These are phyloP conservation scores for Ectemnius lituratus DNA, from an alignment of 2,888 invertebrate genomes.

Conservation along the genomic window DNA sequence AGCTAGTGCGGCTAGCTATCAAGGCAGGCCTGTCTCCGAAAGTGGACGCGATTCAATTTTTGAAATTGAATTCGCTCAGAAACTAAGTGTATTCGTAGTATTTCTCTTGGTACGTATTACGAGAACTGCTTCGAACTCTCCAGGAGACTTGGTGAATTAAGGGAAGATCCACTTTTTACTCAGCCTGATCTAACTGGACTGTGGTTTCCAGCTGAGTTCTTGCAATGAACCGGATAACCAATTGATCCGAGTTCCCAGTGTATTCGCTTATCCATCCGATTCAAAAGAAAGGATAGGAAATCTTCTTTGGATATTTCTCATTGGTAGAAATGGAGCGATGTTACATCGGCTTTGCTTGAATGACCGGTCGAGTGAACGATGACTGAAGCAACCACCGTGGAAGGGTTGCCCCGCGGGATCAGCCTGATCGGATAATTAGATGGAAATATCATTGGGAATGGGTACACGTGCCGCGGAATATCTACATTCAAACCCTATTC, in stretches of 20 bases:
- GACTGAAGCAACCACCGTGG: not conserved
- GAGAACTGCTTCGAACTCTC: no score
- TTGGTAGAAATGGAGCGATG: not conserved
- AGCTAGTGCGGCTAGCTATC: not conserved
- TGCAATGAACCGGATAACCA: no score
- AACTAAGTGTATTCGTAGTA: no score
- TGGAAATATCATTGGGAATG: constrained; percentile 6
- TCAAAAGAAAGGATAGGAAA: not conserved
- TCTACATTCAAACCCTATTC: not conserved
- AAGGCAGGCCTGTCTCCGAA: not conserved
- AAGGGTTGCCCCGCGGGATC: not conserved
- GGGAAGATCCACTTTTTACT: no score
- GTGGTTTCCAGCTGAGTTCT: no score
- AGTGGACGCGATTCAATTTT: not conserved
- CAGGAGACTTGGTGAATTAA: no score
- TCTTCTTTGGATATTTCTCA: not conserved
- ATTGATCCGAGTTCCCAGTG: no score
- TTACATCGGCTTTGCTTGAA: not conserved
- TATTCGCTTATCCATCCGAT: no score
- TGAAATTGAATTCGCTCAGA: not conserved
- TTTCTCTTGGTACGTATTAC: not conserved
- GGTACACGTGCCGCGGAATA: not conserved
- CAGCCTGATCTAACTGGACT: no score
- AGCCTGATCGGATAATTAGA: not conserved
- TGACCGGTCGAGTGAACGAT: not conserved